Evolutionary conservation across 2,113 vertebrate species (phyloP).

Genomic region (Carlito syrichta): DNA sequence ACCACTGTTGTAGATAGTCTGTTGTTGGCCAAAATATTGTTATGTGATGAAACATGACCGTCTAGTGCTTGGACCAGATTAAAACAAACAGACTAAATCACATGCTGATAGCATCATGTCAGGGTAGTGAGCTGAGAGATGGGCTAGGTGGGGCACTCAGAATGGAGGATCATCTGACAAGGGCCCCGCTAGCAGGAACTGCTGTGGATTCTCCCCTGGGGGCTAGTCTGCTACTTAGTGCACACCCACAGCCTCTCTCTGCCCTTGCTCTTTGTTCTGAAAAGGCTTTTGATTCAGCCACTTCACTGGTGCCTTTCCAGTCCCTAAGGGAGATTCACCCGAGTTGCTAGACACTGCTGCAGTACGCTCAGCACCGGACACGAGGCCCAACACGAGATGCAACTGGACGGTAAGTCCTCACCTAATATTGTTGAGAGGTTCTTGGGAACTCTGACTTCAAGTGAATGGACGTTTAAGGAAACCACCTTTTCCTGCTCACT

Average conservation of each 20-base stretch:
- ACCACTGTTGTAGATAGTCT: neutral
- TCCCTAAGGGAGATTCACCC: neutral
- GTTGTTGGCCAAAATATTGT: neutral
- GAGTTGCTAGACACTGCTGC: neutral
- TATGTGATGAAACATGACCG: neutral
- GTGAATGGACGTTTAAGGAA: too few relatives aligned
- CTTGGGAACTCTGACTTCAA: neutral
- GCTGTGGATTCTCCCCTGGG: neutral
- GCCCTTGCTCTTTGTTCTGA: neutral
- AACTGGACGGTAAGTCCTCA: neutral
- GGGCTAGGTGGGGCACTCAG: too few relatives aligned
- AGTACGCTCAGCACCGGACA: neutral
- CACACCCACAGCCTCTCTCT: neutral
- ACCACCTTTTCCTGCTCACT: too few relatives aligned
- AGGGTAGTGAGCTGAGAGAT: neutral
- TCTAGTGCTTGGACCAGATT: neutral
- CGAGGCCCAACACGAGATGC: neutral
- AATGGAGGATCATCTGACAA: neutral
- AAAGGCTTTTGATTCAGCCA: neutral
- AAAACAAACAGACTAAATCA: neutral
- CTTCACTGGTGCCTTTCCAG: neutral
- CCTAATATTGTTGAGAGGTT: neutral
- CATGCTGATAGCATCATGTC: neutral
- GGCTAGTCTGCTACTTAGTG: neutral
- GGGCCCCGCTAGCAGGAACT: neutral